Conservation (phyloP, 2,888 invertebrate species). For the Auanema sp. region DNA sequence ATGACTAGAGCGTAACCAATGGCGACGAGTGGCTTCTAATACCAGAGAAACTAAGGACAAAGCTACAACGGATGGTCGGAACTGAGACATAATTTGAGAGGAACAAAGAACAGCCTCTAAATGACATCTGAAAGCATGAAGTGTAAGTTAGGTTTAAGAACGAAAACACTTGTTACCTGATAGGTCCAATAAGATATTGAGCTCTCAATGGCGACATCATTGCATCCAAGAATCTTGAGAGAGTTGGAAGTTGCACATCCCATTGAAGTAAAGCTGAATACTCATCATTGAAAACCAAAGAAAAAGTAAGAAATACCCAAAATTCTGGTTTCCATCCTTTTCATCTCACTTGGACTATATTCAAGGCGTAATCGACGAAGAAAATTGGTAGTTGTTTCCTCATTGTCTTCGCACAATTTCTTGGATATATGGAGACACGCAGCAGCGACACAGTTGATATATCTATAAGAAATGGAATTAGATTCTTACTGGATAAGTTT, state of each 20-base stretch:
- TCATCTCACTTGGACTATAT: slow-evolving; percentile 40
- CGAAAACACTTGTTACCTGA: slow-evolving; percentile 23
- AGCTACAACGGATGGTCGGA: slow-evolving; percentile 35
- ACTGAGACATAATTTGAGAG: slow-evolving; percentile 29
- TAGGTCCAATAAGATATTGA: slow-evolving; percentile 29
- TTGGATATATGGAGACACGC: slow-evolving; percentile 42
- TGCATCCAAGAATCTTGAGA: slow-evolving; percentile 42
- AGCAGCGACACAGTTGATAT: slow-evolving; percentile 44
- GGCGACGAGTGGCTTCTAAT: slow-evolving; percentile 33
- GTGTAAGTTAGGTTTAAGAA: neutral
- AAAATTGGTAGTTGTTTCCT: slow-evolving; percentile 28
- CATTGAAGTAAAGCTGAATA: slow-evolving; percentile 32
- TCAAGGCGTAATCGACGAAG: slow-evolving; percentile 36
- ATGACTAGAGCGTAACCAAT: slow-evolving; percentile 31
- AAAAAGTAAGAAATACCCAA: slow-evolving; percentile 18
- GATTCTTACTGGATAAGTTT: neutral
- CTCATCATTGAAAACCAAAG: neutral
- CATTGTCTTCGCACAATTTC: slow-evolving; percentile 46
- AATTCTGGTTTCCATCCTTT: slow-evolving; percentile 44
- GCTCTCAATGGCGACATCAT: slow-evolving; percentile 33
- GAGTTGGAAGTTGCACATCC: slow-evolving; percentile 43
- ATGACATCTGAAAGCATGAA: slow-evolving; percentile 22
- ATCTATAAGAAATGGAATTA: slow-evolving; percentile 20
- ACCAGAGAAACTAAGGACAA: slow-evolving; percentile 35
- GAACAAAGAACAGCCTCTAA: slow-evolving; percentile 36